phyloP scores from a whole-genome alignment of 2,888 invertebrate species.

The Barypeithes pellucidus region DNA sequence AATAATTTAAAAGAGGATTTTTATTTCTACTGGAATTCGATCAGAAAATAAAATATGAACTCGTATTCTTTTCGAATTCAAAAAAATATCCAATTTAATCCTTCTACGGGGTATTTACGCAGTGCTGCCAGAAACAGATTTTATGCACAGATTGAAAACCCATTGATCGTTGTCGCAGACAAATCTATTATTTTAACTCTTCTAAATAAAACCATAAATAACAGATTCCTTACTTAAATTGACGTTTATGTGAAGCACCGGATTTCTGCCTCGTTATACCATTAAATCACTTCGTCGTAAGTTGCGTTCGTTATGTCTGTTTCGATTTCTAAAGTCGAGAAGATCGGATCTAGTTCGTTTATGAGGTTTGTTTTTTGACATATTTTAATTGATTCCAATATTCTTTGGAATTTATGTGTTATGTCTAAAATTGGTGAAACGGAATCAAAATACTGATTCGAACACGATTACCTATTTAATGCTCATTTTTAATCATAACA shows the following conservation, averaged over 20 bases:
- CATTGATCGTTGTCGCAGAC: slow-evolving; percentile 67
- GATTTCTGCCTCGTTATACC: slow-evolving; percentile 49
- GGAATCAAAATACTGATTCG: no score
- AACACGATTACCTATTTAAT: no score
- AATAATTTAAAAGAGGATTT: no score
- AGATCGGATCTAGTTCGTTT: slow-evolving; percentile 47
- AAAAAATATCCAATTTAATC: not conserved
- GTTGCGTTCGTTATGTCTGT: slow-evolving; percentile 45
- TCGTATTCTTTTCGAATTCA: no score
- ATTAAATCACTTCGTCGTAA: slow-evolving; percentile 49
- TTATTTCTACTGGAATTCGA: no score
- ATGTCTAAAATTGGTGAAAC: not conserved
- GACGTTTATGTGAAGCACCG: slow-evolving; percentile 63
- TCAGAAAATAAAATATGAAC: no score
- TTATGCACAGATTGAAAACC: slow-evolving; percentile 44
- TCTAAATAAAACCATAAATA: slow-evolving; percentile 67
- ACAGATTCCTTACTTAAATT: slow-evolving; percentile 67
- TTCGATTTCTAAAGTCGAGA: slow-evolving; percentile 1
- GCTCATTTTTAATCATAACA: no score
- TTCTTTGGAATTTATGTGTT: slow-evolving; percentile 3
- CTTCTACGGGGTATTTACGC: not conserved
- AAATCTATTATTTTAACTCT: slow-evolving; percentile 69
- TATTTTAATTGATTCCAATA: slow-evolving; percentile 32
- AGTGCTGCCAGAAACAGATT: slow-evolving; percentile 20
- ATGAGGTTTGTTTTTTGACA: slow-evolving; percentile 27